Evolutionary conservation across 2,888 invertebrate species (phyloP).

Genomic region (Abrostola tripartita): DNA sequence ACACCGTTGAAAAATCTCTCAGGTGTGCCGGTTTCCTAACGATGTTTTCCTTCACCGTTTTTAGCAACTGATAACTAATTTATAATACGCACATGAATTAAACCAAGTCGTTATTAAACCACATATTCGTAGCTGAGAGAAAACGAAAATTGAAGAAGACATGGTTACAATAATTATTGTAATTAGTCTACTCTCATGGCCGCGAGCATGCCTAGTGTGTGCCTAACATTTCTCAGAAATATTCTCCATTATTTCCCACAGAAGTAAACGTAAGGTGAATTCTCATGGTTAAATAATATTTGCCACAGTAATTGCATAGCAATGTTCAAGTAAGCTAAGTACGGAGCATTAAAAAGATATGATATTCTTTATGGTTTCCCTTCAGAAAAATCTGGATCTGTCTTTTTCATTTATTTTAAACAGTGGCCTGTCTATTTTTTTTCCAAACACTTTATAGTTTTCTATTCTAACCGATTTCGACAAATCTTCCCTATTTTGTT

Average conservation of each 20-base stretch:
- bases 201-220: conserved; percentile 5
- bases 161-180: conserved; percentile 27
- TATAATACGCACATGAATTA: too few relatives aligned
- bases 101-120: neutral
- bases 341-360: conserved; percentile 3
- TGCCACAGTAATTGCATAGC: conserved; percentile 27
- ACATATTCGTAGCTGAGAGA: neutral
- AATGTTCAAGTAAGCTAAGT: neutral
- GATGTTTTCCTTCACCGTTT: too few relatives aligned
- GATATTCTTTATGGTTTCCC: neutral
- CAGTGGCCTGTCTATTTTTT: too few relatives aligned
- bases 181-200: conserved; percentile 20
- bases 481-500: too few relatives aligned
- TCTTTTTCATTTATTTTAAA: too few relatives aligned
- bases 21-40: too few relatives aligned
- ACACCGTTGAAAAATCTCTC: too few relatives aligned
- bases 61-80: too few relatives aligned
- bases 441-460: too few relatives aligned
- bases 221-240: conserved; percentile 35
- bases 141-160: conserved; percentile 28
- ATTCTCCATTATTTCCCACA: conserved; percentile 40
- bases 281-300: conserved; percentile 38
- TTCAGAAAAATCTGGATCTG: neutral
- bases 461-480: too few relatives aligned
- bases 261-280: conserved; percentile 27